phyloP scores from a whole-genome alignment of 2,797 vertebrate genomes.

The Chelon labrosus region DNA sequence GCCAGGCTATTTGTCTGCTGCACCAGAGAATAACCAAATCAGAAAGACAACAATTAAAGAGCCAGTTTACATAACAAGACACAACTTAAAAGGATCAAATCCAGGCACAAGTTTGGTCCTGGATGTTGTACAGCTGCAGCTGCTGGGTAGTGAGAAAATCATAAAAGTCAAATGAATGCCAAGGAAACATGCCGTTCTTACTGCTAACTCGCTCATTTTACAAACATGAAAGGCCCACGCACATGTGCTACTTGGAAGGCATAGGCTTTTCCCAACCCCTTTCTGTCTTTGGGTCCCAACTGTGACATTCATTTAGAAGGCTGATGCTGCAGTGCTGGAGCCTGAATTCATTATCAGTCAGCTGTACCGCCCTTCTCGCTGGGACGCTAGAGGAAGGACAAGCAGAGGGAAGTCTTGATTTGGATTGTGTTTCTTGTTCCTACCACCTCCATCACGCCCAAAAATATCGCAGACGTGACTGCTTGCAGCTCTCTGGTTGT shows the following conservation, averaged over 20 bases:
- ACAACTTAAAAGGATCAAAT: neutral
- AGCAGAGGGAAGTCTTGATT: conserved; percentile 64
- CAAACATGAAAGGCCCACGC: conserved; percentile 23
- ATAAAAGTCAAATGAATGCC: conserved; percentile 14
- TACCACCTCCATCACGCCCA: conserved; percentile 55
- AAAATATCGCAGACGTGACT: conserved; percentile 74
- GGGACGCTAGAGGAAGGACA: conserved; percentile 43
- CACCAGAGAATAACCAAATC: conserved; percentile 1
- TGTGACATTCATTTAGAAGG: conserved; percentile 20
- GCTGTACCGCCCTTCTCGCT: conserved; percentile 46
- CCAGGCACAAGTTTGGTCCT: neutral
- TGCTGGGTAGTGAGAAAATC: conserved; percentile 8
- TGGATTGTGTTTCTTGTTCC: conserved; percentile 59
- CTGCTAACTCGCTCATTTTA: conserved; percentile 4
- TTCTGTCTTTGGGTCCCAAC: conserved; percentile 8
- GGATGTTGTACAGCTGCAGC: conserved; percentile 26
- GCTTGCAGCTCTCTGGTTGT: conserved; percentile 39
- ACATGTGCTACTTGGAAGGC: conserved; percentile 34
- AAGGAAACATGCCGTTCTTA: conserved; percentile 33
- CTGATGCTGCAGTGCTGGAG: conserved; percentile 33
- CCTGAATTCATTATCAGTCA: conserved; percentile 61
- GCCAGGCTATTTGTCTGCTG: neutral
- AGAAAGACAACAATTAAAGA: neutral
- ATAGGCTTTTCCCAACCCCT: conserved; percentile 9
- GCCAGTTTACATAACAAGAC: neutral